Base-by-base conservation (phyloP, 2,797 vertebrate genomes). In the Melanotaenia maccullochi region DNA sequence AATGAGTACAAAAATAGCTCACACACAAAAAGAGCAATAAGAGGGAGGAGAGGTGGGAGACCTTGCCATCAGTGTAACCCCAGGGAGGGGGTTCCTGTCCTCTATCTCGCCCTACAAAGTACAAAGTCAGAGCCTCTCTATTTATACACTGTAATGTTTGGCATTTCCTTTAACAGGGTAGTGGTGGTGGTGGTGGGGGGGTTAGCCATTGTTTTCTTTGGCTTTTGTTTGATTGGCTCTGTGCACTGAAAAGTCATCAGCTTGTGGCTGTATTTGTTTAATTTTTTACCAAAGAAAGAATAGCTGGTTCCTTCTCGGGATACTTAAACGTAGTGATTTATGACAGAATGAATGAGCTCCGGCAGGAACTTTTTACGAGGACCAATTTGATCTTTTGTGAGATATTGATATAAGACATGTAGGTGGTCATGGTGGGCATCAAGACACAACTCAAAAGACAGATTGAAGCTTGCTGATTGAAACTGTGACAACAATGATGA, bases 141-240 rank as follows among this genome's bases (percentile, higher is more conserved):
- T 95, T 94, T 93, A 91, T 95, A 95, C 79, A 3, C 83, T 86
- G 92, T 93, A 93, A 95, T 91, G 93, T 93, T 91, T 88, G 94
- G 94, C 88, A 95, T 95, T 95, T 95, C 94, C 94, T 94, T 81
- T 49, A 49, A 8, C 55, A 49, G 63, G 65, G 78, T 82, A 60
- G 65, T 36, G 49, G 68, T 11, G 32, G 35, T 36, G 35, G 2
- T 9, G 77, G 40, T 40, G 9, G 75, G 77, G 40, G 75, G 32
- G 42, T 56, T 73, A 87, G 77, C 90, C 82, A 94, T 95, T 95
- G 94, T 95, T 94, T 93, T 90, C 60, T 78, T 79, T 92, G 87
- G 90, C 90, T 71, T 78, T 80, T 6, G 65, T 76, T 89, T 73
- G 84, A 90, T 85, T 83, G 85, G 84, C 78, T 84, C 69, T 66